Evolutionary conservation across 2,888 invertebrate genomes (phyloP).

Genomic region (Nomada hirtipes): DNA sequence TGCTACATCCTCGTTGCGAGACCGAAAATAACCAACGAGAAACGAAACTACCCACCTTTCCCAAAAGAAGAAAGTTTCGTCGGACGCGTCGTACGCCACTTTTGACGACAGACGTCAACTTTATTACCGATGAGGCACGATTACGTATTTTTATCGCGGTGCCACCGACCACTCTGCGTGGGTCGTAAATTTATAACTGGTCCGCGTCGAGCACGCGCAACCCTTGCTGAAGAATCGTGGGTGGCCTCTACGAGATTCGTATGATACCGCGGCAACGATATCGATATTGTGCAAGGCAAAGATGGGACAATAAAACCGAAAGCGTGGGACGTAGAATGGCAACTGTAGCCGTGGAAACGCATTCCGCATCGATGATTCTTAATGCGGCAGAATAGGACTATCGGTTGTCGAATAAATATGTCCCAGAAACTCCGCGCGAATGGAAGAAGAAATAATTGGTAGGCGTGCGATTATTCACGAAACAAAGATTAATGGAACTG

Average conservation of each 20-base stretch:
- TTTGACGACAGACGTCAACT: constrained; percentile 45
- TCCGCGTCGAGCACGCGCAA: constrained; percentile 17
- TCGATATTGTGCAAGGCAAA: constrained; percentile 15
- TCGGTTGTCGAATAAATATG: not conserved
- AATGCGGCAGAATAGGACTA: not conserved
- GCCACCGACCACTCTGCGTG: constrained; percentile 7
- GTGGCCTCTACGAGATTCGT: constrained; percentile 27
- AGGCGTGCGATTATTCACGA: not conserved
- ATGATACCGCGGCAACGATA: constrained; percentile 36
- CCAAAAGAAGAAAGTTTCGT: constrained; percentile 16
- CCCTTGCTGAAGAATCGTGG: constrained; percentile 49
- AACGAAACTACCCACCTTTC: constrained; percentile 9
- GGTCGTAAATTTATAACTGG: constrained; percentile 61
- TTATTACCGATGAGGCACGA: constrained; percentile 57
- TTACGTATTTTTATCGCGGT: constrained; percentile 39
- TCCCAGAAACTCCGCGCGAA: not conserved
- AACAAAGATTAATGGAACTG: constrained; percentile 22
- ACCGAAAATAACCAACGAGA: not conserved
- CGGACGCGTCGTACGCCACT: constrained; percentile 5
- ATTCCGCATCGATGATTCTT: constrained; percentile 10
- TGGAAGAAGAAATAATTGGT: not conserved
- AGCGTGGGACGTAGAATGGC: not conserved
- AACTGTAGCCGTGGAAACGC: constrained; percentile 2
- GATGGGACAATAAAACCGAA: not conserved
- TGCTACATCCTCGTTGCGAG: too few species aligned